These are phyloP conservation scores for Mantis religiosa DNA, from an alignment of 2,888 invertebrate genomes.

Conservation along the genomic window DNA sequence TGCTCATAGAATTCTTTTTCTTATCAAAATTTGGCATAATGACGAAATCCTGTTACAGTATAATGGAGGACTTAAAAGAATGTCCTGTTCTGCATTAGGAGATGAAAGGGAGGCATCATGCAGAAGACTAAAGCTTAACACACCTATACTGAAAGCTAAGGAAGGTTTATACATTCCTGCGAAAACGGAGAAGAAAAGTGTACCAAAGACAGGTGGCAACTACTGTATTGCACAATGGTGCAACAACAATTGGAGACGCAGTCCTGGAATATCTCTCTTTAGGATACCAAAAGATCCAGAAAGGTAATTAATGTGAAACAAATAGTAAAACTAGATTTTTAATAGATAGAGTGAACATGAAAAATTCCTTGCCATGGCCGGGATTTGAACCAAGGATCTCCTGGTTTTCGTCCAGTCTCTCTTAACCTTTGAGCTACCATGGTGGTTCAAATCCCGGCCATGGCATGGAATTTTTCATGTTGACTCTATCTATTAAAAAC, in stretches of 20 bases:
- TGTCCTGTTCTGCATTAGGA: not conserved
- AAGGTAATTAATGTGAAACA: not conserved
- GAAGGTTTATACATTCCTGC: not conserved
- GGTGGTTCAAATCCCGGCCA: too few species aligned
- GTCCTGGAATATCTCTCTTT: constrained; percentile 18
- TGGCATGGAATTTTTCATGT: too few species aligned
- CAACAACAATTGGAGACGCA: constrained; percentile 15
- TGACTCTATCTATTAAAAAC: too few species aligned
- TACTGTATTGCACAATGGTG: constrained; percentile 27
- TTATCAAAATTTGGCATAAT: not conserved
- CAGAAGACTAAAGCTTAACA: not conserved
- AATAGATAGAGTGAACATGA: too few species aligned
- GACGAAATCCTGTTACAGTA: not conserved
- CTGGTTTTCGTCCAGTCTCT: too few species aligned
- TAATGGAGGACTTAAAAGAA: not conserved
- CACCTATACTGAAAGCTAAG: not conserved
- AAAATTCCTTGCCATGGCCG: too few species aligned
- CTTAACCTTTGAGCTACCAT: too few species aligned
- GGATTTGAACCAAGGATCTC: too few species aligned
- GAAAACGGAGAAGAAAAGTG: not conserved
- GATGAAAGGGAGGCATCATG: not conserved
- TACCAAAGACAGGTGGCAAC: constrained; percentile 4
- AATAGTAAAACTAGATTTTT: too few species aligned
- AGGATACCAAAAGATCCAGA: constrained; percentile 16
- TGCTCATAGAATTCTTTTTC: not conserved